Percentiles rank a stretch among this genome's conserved stretches.
These are phyloP conservation scores for Astreopora myriophthalma DNA, from an alignment of 64 coral and sea anemone genomes.

Conservation along the genomic window DNA sequence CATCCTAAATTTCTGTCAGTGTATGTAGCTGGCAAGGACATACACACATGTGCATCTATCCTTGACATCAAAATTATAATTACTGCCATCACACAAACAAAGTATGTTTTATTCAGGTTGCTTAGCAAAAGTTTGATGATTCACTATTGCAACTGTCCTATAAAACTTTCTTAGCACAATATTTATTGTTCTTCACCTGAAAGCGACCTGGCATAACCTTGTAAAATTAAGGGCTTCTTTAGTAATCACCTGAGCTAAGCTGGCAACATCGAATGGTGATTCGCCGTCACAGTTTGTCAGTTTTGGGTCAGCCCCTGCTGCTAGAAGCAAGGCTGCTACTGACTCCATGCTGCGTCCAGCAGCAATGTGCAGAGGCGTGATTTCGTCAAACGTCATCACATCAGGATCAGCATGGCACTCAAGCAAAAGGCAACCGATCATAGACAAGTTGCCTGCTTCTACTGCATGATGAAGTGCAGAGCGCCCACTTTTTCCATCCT, in stretches of 20 bases:
- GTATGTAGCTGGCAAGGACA: too few relatives aligned
- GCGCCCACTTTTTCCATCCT: slow-evolving; percentile 90
- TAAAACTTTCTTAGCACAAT: neutral
- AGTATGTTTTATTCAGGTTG: neutral
- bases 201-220: neutral
- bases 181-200: slow-evolving; percentile 19
- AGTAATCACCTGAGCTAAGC: slow-evolving; percentile 37
- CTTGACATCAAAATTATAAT: too few relatives aligned
- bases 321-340: slow-evolving; percentile 74
- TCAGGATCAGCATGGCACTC: slow-evolving; percentile 72
- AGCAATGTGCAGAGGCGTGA: slow-evolving; percentile 90
- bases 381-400: slow-evolving; percentile 69
- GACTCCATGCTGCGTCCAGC: slow-evolving; percentile 76
- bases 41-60: too few relatives aligned
- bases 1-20: too few relatives aligned
- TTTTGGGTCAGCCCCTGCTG: slow-evolving; percentile 78
- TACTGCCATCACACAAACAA: neutral
- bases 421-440: slow-evolving; percentile 78
- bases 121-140: neutral
- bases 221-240: slow-evolving; percentile 19
- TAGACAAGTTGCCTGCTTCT: slow-evolving; percentile 74
- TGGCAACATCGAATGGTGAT: slow-evolving; percentile 68
- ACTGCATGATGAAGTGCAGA: slow-evolving; percentile 85
- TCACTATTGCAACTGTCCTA: neutral
- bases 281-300: slow-evolving; percentile 72